Evolutionary conservation across 2,888 invertebrate genomes (phyloP), one percentile per base, ranked within the genome.

Genomic region (Lathronympha strigana): DNA sequence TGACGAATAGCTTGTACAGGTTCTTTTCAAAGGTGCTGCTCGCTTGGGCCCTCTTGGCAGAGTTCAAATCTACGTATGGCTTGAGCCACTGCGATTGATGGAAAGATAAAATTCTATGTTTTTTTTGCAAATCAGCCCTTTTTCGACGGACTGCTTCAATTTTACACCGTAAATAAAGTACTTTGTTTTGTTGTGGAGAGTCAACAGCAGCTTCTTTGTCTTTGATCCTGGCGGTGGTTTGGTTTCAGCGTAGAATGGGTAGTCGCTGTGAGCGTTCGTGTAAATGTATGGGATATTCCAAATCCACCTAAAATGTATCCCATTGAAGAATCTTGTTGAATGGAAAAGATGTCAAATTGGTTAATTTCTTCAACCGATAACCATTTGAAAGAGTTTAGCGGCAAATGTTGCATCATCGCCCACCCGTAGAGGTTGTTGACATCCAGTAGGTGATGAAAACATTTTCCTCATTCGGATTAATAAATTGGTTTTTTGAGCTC

Each of bases 401-500:
- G 81, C 17, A 83, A 67, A 13, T 66, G 64, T 66, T 80, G 72
- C 5, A 66, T 70, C 80, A 84, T 78, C 1, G 79, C 79, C 72
- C 73, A 76, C 4, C 80, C 80, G 69, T 82, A 83, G 15, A 79
- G 66, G 68, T 81, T 83, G 66, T 83, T 82, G 0, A 73, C 74
- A 71, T 81, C 81, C 3, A 69, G 64, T 79, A 81, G n/a, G 71
- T 67, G 13, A 84, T 36, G 67, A 71, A 82, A 13, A 4, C n/a
- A n/a, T 38, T 13, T 13, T 38, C 38, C 38, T 38, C n/a, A 11
- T 38, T 11, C 11, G 38, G 38, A 13, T 38, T 4, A 31, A n/a
- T n/a, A n/a, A n/a, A n/a, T n/a, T n/a, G n/a, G n/a, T n/a, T n/a
- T n/a, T n/a, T n/a, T n/a, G n/a, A n/a, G n/a, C n/a, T n/a, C n/a